Conservation (phyloP, 2,113 vertebrate species). For the Percopsis transmontana region DNA sequence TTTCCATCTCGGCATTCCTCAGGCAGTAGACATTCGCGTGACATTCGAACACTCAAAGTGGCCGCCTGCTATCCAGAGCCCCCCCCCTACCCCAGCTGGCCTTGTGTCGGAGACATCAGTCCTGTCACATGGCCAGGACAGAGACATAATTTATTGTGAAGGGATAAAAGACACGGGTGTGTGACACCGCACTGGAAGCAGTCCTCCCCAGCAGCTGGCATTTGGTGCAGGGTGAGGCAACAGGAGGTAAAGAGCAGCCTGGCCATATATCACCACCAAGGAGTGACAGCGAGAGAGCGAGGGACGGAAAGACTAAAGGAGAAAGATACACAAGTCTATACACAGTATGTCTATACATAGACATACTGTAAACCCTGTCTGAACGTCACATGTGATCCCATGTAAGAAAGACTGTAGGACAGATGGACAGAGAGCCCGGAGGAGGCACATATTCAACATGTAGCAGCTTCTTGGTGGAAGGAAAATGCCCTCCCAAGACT, state of each 20-base stretch:
- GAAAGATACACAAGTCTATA: too few species aligned
- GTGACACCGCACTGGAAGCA: conserved; percentile 55
- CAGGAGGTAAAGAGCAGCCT: too few species aligned
- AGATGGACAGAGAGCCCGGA: background rate
- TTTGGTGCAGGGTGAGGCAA: background rate
- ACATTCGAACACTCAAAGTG: conserved; percentile 42
- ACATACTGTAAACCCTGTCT: too few species aligned
- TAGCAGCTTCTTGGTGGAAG: background rate
- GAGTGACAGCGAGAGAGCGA: too few species aligned
- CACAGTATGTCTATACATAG: too few species aligned
- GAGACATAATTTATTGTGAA: conserved; percentile 64
- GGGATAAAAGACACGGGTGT: conserved; percentile 62
- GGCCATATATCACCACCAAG: too few species aligned
- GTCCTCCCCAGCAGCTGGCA: conserved; percentile 39
- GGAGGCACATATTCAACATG: background rate
- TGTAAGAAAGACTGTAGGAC: too few species aligned
- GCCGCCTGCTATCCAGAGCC: background rate
- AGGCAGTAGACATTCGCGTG: background rate
- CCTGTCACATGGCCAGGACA: conserved; percentile 38
- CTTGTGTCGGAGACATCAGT: conserved; percentile 35
- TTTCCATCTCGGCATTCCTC: background rate
- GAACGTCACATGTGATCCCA: too few species aligned
- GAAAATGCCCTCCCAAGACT: too few species aligned
- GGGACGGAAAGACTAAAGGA: too few species aligned
- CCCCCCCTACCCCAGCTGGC: conserved; percentile 33